A percentile compares a stretch with the other conserved stretches of the same genome.
These are phyloP conservation scores for Cephalopterus ornatus DNA, from an alignment of 2,113 vertebrate genomes.

Conservation along the genomic window DNA sequence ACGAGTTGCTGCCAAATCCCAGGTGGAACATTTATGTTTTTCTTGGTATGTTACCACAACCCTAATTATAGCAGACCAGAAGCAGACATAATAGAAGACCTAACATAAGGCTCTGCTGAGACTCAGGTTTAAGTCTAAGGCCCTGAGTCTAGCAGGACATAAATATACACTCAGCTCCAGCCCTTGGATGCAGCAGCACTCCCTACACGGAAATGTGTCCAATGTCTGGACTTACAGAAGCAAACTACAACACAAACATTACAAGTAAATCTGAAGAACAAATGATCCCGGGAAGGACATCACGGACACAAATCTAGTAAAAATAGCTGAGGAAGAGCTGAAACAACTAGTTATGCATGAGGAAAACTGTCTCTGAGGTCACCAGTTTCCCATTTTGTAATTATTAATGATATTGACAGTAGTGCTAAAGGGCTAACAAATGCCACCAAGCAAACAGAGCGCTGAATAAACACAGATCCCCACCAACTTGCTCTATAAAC, in stretches of 20 bases:
- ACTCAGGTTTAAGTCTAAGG: background rate
- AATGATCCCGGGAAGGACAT: background rate
- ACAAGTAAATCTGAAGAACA: background rate
- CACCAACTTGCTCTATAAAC: background rate
- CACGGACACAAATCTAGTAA: background rate
- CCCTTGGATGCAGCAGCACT: background rate
- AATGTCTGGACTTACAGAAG: background rate
- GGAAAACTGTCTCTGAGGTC: background rate
- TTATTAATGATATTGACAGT: slow-evolving; percentile 58
- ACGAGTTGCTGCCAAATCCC: background rate
- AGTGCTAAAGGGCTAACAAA: slow-evolving; percentile 48
- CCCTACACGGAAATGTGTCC: background rate
- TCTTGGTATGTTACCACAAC: background rate
- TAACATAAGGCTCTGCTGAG: background rate
- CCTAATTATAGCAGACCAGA: background rate
- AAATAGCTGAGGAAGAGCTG: background rate
- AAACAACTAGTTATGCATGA: background rate
- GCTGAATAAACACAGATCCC: background rate
- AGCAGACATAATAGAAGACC: background rate
- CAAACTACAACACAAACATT: background rate
- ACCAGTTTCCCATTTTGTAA: background rate
- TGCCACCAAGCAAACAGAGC: background rate
- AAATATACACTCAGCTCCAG: background rate
- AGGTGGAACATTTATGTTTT: background rate
- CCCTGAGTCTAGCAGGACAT: background rate